A percentile compares a stretch with the other conserved stretches of the same genome.
Conservation (phyloP, 1,140 invertebrate species). For the Micrasema minimum region DNA sequence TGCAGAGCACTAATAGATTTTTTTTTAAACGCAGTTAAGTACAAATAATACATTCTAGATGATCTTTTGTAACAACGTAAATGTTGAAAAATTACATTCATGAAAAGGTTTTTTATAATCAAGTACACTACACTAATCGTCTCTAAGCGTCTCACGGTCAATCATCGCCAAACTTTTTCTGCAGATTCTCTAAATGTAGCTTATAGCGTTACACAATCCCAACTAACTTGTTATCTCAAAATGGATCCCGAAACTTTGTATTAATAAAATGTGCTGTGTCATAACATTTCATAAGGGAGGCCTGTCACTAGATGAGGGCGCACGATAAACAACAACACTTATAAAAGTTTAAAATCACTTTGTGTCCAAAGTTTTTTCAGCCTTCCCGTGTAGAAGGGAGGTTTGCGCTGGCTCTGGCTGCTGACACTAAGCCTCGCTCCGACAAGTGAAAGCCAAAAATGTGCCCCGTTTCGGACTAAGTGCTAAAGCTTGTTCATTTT, state of each 20-base stretch:
- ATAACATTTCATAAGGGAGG: conserved; percentile 38
- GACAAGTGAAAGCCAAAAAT: conserved; percentile 46
- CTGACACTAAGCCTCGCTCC: neutral
- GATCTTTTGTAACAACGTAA: too few relatives aligned
- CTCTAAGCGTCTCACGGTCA: too few relatives aligned
- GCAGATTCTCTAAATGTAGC: neutral
- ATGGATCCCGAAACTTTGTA: conserved; percentile 26
- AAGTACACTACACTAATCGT: too few relatives aligned
- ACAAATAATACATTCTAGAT: too few relatives aligned
- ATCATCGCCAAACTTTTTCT: too few relatives aligned
- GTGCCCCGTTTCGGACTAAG: conserved; percentile 42
- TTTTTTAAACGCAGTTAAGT: too few relatives aligned
- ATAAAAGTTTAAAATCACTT: conserved; percentile 51
- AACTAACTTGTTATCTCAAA: conserved; percentile 23
- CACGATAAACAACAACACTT: conserved; percentile 44
- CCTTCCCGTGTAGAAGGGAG: neutral
- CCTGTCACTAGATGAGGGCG: conserved; percentile 26
- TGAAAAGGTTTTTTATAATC: too few relatives aligned
- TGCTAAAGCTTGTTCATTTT: conserved; percentile 52
- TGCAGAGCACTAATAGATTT: too few relatives aligned
- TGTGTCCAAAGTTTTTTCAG: conserved; percentile 50
- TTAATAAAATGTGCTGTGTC: conserved; percentile 38
- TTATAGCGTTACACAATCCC: conserved; percentile 17
- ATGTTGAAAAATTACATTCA: too few relatives aligned
- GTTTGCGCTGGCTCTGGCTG: too few relatives aligned